Evolutionary conservation across 2,797 vertebrate species (phyloP).

Genomic region (Microchirus variegatus): DNA sequence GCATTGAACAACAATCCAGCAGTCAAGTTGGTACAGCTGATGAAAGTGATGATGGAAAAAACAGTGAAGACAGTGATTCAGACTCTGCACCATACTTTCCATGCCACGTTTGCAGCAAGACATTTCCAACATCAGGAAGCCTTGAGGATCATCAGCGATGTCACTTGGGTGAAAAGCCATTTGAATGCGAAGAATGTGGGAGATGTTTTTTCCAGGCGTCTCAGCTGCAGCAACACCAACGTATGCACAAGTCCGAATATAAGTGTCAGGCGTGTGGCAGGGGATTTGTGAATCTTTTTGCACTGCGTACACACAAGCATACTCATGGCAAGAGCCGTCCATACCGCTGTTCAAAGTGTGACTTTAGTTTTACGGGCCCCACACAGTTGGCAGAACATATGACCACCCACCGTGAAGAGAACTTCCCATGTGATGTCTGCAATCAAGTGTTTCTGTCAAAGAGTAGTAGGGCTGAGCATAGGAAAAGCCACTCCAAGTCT

Average conservation of each 20-base stretch:
- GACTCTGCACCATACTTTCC: slow-evolving; percentile 86
- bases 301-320: slow-evolving; percentile 82
- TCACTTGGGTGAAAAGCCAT: slow-evolving; percentile 85
- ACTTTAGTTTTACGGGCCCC: slow-evolving; percentile 76
- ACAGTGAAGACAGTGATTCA: slow-evolving; percentile 71
- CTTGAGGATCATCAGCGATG: slow-evolving; percentile 86
- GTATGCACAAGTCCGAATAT: slow-evolving; percentile 85
- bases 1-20: slow-evolving; percentile 43
- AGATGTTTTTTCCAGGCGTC: slow-evolving; percentile 82
- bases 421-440: slow-evolving; percentile 86
- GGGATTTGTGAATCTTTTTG: slow-evolving; percentile 83
- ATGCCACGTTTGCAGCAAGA: slow-evolving; percentile 86
- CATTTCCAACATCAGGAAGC: slow-evolving; percentile 82
- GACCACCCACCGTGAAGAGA: slow-evolving; percentile 81
- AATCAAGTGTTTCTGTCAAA: slow-evolving; percentile 79
- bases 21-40: slow-evolving; percentile 47
- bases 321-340: slow-evolving; percentile 78
- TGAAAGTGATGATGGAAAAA: slow-evolving; percentile 57
- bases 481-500: slow-evolving; percentile 73
- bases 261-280: slow-evolving; percentile 83
- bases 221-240: slow-evolving; percentile 83
- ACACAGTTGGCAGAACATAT: slow-evolving; percentile 81
- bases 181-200: slow-evolving; percentile 84
- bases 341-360: slow-evolving; percentile 80
- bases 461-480: slow-evolving; percentile 81